A percentile compares a stretch with the other conserved stretches of the same genome.
Conservation (phyloP, 92 coral and sea anemone genomes). For the Blastomussa wellsi region DNA sequence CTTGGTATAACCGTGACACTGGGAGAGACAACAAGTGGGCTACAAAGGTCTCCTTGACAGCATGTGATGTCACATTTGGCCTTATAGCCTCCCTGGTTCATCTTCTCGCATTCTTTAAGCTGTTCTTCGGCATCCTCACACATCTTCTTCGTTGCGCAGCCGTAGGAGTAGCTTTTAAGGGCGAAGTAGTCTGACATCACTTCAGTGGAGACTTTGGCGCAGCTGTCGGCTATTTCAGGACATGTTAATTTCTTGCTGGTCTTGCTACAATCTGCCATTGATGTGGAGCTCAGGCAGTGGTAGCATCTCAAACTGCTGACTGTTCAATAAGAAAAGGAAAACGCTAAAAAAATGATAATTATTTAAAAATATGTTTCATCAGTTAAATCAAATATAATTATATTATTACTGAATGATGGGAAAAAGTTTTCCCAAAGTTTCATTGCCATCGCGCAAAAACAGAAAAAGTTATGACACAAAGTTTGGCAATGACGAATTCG, state of each 20-base stretch:
- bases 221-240: conserved; percentile 31
- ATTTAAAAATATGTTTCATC: no score
- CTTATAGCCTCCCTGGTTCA: conserved; percentile 1
- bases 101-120: conserved; percentile 21
- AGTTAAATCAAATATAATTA: no score
- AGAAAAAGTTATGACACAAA: no score
- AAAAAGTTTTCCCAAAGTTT: no score
- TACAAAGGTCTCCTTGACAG: conserved; percentile 22
- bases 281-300: conserved; percentile 26
- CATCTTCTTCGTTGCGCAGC: conserved; percentile 43
- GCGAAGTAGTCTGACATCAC: conserved; percentile 11
- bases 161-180: conserved; percentile 31
- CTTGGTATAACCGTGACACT: not conserved
- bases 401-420: no score
- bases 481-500: no score
- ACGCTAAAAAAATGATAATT: not conserved
- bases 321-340: not conserved
- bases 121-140: conserved; percentile 34
- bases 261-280: conserved; percentile 14
- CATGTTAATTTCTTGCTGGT: conserved; percentile 12
- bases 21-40: conserved; percentile 5
- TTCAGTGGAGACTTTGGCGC: conserved; percentile 42
- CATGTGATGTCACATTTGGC: conserved; percentile 28
- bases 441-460: no score
- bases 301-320: conserved; percentile 22